These are phyloP conservation scores for Ivindomyrus marchei DNA, from an alignment of 2,113 vertebrate species.

Conservation along the genomic window DNA sequence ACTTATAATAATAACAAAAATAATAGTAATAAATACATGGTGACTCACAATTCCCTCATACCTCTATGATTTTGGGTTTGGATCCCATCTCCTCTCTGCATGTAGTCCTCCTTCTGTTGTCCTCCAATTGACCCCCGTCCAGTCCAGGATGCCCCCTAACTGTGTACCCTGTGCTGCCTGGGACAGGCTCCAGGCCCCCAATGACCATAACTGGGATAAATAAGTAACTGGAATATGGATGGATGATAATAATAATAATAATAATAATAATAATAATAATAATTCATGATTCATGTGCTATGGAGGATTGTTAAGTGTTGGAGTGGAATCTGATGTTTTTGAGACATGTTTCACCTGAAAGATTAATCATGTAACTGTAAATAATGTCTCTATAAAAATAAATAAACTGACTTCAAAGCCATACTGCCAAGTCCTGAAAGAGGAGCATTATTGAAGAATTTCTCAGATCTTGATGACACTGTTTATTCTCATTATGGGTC, in stretches of 20 bases:
- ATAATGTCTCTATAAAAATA: not conserved
- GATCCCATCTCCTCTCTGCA: not conserved
- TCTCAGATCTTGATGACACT: not conserved
- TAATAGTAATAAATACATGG: not conserved
- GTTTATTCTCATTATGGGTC: not conserved
- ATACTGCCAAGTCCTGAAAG: not conserved
- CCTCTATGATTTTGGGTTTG: not conserved
- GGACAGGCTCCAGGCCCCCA: too few relatives aligned
- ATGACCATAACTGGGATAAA: not conserved
- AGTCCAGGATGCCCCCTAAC: not conserved
- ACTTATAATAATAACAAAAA: not conserved
- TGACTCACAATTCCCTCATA: not conserved
- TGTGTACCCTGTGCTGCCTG: not conserved
- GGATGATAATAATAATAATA: not conserved
- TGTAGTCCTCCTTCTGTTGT: not conserved
- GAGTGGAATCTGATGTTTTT: not conserved
- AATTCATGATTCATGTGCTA: not conserved
- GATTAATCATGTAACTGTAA: not conserved
- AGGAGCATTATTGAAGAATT: not conserved
- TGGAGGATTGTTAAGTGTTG: not conserved
- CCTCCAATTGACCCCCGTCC: not conserved
- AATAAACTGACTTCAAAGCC: not conserved
- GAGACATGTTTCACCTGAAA: not conserved
- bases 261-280: not conserved
- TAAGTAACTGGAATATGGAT: not conserved